phyloP scores from a whole-genome alignment of 1,140 invertebrate species.

The Penaeus vannamei region DNA sequence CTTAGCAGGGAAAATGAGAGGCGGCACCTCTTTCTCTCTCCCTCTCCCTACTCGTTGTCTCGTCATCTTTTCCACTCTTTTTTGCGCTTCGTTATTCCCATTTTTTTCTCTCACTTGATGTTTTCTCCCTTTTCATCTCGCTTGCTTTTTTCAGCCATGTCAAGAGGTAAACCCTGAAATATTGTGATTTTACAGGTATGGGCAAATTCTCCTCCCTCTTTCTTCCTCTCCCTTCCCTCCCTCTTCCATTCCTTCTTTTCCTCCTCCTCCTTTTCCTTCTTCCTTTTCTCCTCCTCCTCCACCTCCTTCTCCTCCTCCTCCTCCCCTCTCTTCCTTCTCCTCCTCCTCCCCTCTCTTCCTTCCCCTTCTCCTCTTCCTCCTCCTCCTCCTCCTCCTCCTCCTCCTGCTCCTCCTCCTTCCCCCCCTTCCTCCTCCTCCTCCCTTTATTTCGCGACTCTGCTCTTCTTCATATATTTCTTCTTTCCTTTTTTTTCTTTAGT shows the following conservation, averaged over 20 bases:
- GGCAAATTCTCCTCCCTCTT: not conserved
- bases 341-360: not conserved
- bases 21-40: no score
- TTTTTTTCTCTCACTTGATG: no score
- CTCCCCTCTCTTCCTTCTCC: not conserved
- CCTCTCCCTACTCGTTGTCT: no score
- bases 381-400: not conserved
- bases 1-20: no score
- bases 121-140: no score
- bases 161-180: no score
- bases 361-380: not conserved
- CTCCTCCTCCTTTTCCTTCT: not conserved
- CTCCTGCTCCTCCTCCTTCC: not conserved
- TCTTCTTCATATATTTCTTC: not conserved
- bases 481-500: not conserved
- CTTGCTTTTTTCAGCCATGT: no score
- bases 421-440: no score
- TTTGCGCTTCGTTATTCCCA: no score
- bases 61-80: no score
- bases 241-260: not conserved
- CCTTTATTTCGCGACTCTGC: not conserved
- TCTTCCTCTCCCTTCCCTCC: not conserved
- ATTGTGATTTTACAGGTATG: no score
- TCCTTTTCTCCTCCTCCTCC: not conserved
- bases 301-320: not conserved